Conservation (phyloP, 2,797 vertebrate species). For the Sebastes steindachneri region DNA sequence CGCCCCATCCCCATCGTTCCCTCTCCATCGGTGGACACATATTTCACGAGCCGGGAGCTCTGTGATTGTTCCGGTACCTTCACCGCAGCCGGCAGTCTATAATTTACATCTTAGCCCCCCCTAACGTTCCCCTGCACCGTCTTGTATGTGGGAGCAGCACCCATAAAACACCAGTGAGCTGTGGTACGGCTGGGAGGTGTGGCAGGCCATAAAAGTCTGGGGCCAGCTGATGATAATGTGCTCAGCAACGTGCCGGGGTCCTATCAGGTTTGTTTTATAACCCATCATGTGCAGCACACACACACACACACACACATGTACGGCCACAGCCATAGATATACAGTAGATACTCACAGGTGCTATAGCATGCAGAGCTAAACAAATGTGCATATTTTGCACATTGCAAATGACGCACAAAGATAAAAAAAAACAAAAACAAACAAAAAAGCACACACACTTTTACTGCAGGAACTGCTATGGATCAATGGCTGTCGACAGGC, state of each 20-base stretch:
- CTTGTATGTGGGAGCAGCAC: conserved; percentile 49
- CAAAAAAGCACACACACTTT: neutral
- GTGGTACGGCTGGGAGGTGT: conserved; percentile 48
- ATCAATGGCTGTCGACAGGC: conserved; percentile 48
- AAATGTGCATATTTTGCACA: conserved; percentile 14
- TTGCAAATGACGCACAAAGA: neutral
- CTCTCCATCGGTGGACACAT: conserved; percentile 25
- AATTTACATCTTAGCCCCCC: conserved; percentile 50
- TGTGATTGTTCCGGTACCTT: conserved; percentile 57
- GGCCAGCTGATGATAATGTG: conserved; percentile 75
- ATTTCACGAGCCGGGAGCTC: conserved; percentile 42
- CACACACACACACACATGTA: neutral
- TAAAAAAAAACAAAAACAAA: neutral
- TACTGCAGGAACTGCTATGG: conserved; percentile 24
- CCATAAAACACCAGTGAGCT: conserved; percentile 72
- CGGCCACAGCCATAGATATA: neutral
- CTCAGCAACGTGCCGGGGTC: conserved; percentile 47
- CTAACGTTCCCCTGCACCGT: neutral
- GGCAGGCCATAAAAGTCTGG: conserved; percentile 72
- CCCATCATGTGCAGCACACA: conserved; percentile 12
- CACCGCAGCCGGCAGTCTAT: conserved; percentile 49
- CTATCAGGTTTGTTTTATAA: conserved; percentile 68
- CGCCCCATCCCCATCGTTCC: conserved; percentile 43
- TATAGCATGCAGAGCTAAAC: neutral
- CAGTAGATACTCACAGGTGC: conserved; percentile 2